Evolutionary conservation across 2,113 vertebrate species (phyloP), one percentile per base, ranked within the genome.

Genomic region (Tyto alba): DNA sequence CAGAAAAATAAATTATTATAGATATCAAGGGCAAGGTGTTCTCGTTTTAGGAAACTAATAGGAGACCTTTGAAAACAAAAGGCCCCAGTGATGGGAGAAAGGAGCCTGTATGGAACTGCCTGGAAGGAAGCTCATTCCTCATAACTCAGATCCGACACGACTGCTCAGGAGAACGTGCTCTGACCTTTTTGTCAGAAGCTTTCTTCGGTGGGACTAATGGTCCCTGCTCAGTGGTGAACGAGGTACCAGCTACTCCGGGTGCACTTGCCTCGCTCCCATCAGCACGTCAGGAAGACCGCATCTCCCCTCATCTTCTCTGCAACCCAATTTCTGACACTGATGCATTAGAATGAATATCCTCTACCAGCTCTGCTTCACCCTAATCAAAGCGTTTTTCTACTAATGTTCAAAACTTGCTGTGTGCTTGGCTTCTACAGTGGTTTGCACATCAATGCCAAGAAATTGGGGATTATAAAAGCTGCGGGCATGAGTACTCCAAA

Each of bases 1-100:
- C 71, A 87, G 74, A 87, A 93, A 92, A 96, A 93, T 36, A 95
- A 93, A 91, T 30, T 55, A 85, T 85, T 85, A 62, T 4, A 80
- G 38, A 38, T 89, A 85, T 55, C 71, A 89, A 85, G 67, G 41
- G 89, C 63, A 95, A 96, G 67, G 41, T 88, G 55, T 63, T 92
- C 41, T 16, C 50, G 36, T 96, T 95, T 76, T 93, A 80, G 75
- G 57, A 92, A 94, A 91, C 43, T 73, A 80, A 85, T 5, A 81
- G n/a, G 57, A 88, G 45, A 81, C 10, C 56, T 92, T 32, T 85
- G 77, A 85, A 92, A 94, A 93, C 45, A 89, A 95, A 88, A 82
- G 50, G 11, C 45, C 21, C n/a, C 1, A 2, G 29, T 23, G 53
- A 89, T 21, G 26, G 74, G 48, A 91, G 45, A 92, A 90, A 92